Conservation (phyloP, 2,797 vertebrate genomes). For the Cirrhinus mrigala region DNA sequence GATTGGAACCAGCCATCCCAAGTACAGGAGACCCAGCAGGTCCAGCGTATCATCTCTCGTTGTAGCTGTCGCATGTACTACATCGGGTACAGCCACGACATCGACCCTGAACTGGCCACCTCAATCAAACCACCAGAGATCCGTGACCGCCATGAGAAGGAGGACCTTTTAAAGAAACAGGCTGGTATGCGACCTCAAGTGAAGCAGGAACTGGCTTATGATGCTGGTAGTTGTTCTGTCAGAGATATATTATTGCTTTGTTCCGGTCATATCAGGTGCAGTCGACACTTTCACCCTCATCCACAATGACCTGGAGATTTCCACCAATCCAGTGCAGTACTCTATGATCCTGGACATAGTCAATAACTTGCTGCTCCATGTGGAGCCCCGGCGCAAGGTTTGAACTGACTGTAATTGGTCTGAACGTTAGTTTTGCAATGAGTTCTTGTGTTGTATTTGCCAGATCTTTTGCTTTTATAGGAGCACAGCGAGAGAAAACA, state of each 20-base stretch:
- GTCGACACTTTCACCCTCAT: slow-evolving; percentile 98
- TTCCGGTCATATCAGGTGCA: slow-evolving; percentile 80
- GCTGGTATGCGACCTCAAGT: slow-evolving; percentile 79
- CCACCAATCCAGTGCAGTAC: slow-evolving; percentile 98
- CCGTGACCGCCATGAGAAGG: slow-evolving; percentile 89
- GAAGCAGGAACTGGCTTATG: background rate
- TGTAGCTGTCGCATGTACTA: slow-evolving; percentile 99
- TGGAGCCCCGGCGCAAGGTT: slow-evolving; percentile 97
- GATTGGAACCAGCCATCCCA: slow-evolving; percentile 97
- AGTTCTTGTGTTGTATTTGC: background rate
- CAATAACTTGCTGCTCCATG: slow-evolving; percentile 95
- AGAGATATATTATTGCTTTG: background rate
- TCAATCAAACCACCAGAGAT: slow-evolving; percentile 95
- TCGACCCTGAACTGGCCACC: slow-evolving; percentile 93
- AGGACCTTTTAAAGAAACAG: slow-evolving; percentile 96
- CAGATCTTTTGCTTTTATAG: slow-evolving; percentile 68
- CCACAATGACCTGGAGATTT: slow-evolving; percentile 97
- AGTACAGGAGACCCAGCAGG: slow-evolving; percentile 92
- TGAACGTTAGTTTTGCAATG: background rate
- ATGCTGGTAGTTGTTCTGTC: background rate
- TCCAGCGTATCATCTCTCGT: slow-evolving; percentile 97
- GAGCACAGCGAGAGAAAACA: slow-evolving; percentile 99
- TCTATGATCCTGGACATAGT: slow-evolving; percentile 99
- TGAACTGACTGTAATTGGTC: background rate
- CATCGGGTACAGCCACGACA: slow-evolving; percentile 98